Evolutionary conservation across 2,888 invertebrate species (phyloP).

Genomic region (Synergus gifuensis): DNA sequence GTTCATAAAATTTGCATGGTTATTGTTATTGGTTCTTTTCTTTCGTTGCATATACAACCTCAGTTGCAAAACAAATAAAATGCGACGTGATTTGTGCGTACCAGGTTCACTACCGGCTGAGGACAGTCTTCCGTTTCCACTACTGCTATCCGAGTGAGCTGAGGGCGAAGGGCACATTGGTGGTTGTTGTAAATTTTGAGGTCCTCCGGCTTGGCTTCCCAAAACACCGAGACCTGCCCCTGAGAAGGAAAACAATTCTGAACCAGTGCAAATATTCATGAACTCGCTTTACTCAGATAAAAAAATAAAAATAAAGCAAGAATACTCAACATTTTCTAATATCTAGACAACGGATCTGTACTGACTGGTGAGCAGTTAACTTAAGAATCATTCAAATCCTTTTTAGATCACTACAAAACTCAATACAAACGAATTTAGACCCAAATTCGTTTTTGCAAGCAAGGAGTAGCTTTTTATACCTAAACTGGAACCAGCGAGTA

Average conservation of each 20-base stretch:
- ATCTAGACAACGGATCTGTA: neutral
- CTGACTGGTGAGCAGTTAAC: neutral
- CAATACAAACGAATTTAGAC: neutral
- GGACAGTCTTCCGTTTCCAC: slow-evolving; percentile 88
- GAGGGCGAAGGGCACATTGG: slow-evolving; percentile 90
- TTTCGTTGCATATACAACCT: slow-evolving; percentile 13
- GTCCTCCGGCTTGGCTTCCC: slow-evolving; percentile 75
- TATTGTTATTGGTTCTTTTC: slow-evolving; percentile 8
- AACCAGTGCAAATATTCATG: slow-evolving; percentile 8
- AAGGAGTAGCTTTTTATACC: slow-evolving; percentile 61
- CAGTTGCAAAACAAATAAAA: slow-evolving; percentile 21
- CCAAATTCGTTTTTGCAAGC: neutral
- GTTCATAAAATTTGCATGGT: slow-evolving; percentile 32
- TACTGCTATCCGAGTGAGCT: slow-evolving; percentile 92
- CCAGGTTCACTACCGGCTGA: slow-evolving; percentile 88
- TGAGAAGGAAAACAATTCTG: slow-evolving; percentile 51
- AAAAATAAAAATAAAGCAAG: neutral
- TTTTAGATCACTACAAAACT: neutral
- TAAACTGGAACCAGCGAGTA: slow-evolving; percentile 80
- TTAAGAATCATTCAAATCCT: slow-evolving; percentile 1
- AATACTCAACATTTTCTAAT: slow-evolving; percentile 1
- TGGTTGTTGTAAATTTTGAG: slow-evolving; percentile 79
- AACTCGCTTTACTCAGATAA: slow-evolving; percentile 2
- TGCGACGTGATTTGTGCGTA: slow-evolving; percentile 66
- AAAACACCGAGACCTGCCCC: slow-evolving; percentile 75